phyloP scores from a whole-genome alignment of 2,797 vertebrate genomes.

The Zalophus californianus region DNA sequence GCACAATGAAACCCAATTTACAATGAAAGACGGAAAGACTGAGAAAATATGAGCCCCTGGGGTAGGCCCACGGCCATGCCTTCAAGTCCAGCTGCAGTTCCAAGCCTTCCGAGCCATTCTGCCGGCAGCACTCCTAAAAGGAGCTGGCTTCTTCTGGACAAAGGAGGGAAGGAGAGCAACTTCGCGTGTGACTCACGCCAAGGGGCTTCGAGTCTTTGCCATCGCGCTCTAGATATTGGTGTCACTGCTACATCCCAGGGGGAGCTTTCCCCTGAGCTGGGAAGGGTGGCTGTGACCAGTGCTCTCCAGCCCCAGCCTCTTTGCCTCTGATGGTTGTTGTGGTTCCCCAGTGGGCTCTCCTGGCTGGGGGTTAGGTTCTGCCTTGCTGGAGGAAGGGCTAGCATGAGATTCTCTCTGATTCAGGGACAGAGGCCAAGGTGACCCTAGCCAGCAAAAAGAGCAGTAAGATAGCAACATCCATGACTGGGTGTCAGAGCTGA shows the following conservation, averaged over 20 bases:
- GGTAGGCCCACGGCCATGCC: not conserved
- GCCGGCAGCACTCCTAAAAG: not conserved
- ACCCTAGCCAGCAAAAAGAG: slow-evolving; percentile 24
- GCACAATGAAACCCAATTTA: slow-evolving; percentile 41
- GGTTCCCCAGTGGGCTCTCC: not conserved
- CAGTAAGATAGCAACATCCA: not conserved
- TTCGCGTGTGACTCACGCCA: not conserved
- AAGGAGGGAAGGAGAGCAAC: slow-evolving; percentile 38
- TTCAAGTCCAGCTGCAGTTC: slow-evolving; percentile 29
- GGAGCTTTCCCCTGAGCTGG: not conserved
- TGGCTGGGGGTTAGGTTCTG: not conserved
- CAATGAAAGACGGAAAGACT: slow-evolving; percentile 17
- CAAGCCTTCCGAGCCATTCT: not conserved
- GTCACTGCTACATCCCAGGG: accelerated
- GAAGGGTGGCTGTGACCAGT: not conserved
- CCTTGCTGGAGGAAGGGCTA: slow-evolving; percentile 44
- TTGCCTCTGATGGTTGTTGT: not conserved
- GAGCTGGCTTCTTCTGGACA: not conserved
- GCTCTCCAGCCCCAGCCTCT: not conserved
- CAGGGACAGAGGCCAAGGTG: slow-evolving; percentile 15
- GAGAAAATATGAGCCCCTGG: slow-evolving; percentile 42
- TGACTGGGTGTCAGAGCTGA: not conserved
- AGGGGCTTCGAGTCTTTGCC: not conserved
- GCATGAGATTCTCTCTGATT: not conserved
- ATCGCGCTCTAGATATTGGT: not conserved